Conservation (phyloP, 2,797 vertebrate species). For the Micropoecilia bifurca region DNA sequence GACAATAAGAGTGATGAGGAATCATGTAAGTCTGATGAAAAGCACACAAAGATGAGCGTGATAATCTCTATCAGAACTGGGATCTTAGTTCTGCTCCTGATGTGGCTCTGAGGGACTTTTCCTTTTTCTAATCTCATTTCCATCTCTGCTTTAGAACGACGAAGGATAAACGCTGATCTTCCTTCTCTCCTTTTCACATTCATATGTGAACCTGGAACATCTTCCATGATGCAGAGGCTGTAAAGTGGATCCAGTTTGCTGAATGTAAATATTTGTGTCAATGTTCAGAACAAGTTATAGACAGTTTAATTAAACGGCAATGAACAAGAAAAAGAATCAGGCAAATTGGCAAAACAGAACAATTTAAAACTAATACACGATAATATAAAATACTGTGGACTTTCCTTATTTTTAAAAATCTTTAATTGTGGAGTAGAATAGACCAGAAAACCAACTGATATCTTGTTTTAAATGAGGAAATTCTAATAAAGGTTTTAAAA, state of each 20-base stretch:
- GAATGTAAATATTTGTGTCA: neutral
- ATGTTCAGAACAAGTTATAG: neutral
- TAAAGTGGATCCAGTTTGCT: neutral
- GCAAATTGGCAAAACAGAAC: neutral
- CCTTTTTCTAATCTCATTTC: neutral
- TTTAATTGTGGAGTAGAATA: neutral
- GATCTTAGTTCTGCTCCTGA: neutral
- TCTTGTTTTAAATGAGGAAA: neutral
- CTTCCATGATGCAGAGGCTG: neutral
- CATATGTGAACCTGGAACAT: neutral
- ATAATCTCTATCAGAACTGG: neutral
- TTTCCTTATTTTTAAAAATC: too few relatives aligned
- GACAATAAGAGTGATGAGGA: neutral
- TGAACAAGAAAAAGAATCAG: neutral
- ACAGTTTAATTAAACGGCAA: neutral
- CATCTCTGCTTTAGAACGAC: neutral
- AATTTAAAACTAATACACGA: neutral
- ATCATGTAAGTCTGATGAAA: constrained; percentile 4
- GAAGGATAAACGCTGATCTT: neutral
- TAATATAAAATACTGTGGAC: neutral
- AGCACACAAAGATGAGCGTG: neutral
- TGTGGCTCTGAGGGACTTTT: neutral
- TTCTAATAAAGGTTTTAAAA: neutral
- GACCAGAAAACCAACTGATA: neutral
- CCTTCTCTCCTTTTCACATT: neutral